Evolutionary conservation across 2,113 vertebrate species (phyloP).

Genomic region (Nannospalax galili): DNA sequence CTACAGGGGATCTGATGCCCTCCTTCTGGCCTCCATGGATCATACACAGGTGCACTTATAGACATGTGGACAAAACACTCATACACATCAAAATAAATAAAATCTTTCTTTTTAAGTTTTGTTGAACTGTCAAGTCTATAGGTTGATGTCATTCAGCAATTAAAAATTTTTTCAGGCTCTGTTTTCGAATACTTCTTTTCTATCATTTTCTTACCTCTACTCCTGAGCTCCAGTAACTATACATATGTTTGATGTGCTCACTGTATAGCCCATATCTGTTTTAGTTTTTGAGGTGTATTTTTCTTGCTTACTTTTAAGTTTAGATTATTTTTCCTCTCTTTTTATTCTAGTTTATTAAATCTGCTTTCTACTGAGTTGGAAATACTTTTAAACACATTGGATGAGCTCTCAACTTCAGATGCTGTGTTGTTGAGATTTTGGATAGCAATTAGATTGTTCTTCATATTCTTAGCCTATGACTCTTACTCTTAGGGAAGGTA

Average conservation of each 20-base stretch:
- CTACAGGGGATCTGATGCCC: too few species aligned
- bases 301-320: not conserved
- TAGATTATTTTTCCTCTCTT: not conserved
- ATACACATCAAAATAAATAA: too few species aligned
- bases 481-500: not conserved
- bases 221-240: not conserved
- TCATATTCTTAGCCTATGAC: too few species aligned
- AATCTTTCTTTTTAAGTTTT: not conserved
- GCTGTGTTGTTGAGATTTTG: not conserved
- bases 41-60: too few species aligned
- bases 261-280: too few species aligned
- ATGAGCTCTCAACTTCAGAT: not conserved
- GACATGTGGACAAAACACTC: too few species aligned
- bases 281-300: not conserved
- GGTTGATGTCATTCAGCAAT: not conserved
- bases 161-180: not conserved
- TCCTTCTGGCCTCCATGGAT: too few species aligned
- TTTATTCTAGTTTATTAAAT: not conserved
- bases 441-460: not conserved
- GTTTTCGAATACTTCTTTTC: not conserved
- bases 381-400: not conserved
- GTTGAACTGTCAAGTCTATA: not conserved
- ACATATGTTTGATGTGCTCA: not conserved
- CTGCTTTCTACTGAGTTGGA: not conserved
- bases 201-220: not conserved